A percentile compares a stretch with the other conserved stretches of the same genome.
Evolutionary conservation across 1,140 invertebrate genomes (phyloP).

Genomic region (Drosophila simulans): DNA sequence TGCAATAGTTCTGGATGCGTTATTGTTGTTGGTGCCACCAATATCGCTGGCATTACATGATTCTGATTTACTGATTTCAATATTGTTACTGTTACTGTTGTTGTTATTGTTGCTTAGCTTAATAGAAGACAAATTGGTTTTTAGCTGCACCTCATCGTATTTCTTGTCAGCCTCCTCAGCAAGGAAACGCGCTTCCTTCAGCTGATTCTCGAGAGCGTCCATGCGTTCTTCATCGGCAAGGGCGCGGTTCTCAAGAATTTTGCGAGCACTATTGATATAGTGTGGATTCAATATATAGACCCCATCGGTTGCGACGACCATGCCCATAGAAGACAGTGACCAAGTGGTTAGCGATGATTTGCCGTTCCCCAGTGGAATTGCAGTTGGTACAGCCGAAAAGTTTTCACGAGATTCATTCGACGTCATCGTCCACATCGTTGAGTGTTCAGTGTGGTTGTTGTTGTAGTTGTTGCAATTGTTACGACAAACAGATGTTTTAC

Average conservation of each 20-base stretch:
- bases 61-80: constrained; percentile 51
- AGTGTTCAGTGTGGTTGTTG: constrained; percentile 51
- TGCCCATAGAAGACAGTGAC: constrained; percentile 84
- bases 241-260: constrained; percentile 99
- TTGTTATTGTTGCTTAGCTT: constrained; percentile 69
- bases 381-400: constrained; percentile 69
- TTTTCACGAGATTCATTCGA: constrained; percentile 68
- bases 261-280: constrained; percentile 93
- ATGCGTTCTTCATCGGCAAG: constrained; percentile 99
- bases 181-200: constrained; percentile 99
- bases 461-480: constrained; percentile 56
- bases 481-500: constrained; percentile 70
- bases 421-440: constrained; percentile 77
- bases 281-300: constrained; percentile 22
- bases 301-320: constrained; percentile 51
- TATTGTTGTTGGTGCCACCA: constrained; percentile 66
- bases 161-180: constrained; percentile 99
- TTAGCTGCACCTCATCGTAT: constrained; percentile 99
- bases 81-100: constrained; percentile 57
- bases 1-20: constrained; percentile 65
- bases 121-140: constrained; percentile 72
- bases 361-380: constrained; percentile 43
- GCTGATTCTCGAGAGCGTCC: constrained; percentile 99
- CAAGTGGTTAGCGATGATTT: constrained; percentile 82
- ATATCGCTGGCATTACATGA: constrained; percentile 27